Percentiles rank a stretch among this genome's conserved stretches.
phyloP scores from a whole-genome alignment of 37 sponge, comb jelly and placozoan genomes.

The Axinella damicornis region DNA sequence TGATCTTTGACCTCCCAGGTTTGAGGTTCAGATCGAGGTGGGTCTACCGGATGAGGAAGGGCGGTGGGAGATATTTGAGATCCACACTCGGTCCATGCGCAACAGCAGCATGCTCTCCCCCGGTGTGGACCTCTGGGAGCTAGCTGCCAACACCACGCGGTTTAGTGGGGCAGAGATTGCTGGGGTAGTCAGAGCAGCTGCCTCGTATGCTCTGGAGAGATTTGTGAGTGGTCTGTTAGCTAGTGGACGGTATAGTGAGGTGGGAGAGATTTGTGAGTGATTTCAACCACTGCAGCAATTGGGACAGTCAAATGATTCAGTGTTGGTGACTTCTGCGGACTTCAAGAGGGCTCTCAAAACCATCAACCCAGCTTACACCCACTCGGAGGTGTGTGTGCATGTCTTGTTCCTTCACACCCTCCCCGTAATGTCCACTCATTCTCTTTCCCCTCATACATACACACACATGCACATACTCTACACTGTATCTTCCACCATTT shows the following conservation, averaged over 20 bases:
- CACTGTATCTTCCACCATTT: neutral
- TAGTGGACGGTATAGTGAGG: too few relatives aligned
- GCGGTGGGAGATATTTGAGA: conserved; percentile 87
- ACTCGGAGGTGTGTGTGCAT: conserved; percentile 29
- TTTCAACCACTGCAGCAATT: neutral
- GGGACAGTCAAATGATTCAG: neutral
- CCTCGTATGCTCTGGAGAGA: conserved; percentile 81
- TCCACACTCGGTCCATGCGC: conserved; percentile 82
- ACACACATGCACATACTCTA: conserved; percentile 7
- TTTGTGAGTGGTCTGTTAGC: neutral
- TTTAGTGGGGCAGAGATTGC: conserved; percentile 96
- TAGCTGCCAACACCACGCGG: conserved; percentile 81
- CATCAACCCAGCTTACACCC: conserved; percentile 65
- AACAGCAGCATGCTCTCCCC: conserved; percentile 36
- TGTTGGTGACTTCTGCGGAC: conserved; percentile 43
- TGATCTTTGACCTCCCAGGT: conserved; percentile 19
- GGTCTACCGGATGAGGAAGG: conserved; percentile 83
- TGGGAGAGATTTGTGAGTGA: too few relatives aligned
- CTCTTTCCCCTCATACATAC: neutral
- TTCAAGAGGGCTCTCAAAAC: conserved; percentile 37
- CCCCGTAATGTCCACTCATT: neutral
- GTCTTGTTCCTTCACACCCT: neutral
- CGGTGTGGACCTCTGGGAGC: conserved; percentile 69
- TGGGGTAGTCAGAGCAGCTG: conserved; percentile 87
- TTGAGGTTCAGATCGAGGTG: conserved; percentile 94